Base-by-base conservation (phyloP, 2,113 vertebrate genomes). In the Trachemys scripta region DNA sequence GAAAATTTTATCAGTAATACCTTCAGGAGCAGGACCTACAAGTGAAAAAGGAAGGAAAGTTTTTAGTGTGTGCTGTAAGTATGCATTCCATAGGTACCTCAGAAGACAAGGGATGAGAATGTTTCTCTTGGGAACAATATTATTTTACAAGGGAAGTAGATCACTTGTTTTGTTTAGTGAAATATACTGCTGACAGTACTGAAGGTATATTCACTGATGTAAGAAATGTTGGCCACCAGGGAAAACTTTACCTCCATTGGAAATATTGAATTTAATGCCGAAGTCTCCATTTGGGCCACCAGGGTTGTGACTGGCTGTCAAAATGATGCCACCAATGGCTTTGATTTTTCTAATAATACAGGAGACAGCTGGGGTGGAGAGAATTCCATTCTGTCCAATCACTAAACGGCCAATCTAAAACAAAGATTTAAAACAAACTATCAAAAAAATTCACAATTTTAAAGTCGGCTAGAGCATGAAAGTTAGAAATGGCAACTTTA, bases 241-340 rank as follows among this genome's bases (percentile, higher is more conserved):
- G 85, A 62, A 0, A 3, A 19, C 50, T 92, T 98, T 90, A 99
- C 99, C 99, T 99, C 99, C 99, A 56, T 99, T 99, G 96, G 99
- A 98, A 90, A 98, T 99, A 95, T 99, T 99, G 97, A 99, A 99
- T 80, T 99, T 99, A 95, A 99, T 99, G 92, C 99, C 99, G 94
- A 99, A 99, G 96, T 99, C 99, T 83, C 99, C 99, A 85, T 90
- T 98, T 94, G 99, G 99, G 13, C 99, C 99, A 3, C 99, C 99
- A 0, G 99, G 99, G 97, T 99, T 99, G 98, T 99, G 99, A 96
- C 99, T 99, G 96, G 99, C 99, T 1, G 99, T 99, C 84, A 99
- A 98, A 94, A 99, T 99, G 97, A 99, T 99, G 54, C 99, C 99
- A 5, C 99, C 99, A 0, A 99, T 98, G 56, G 99, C 99, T 98